These are phyloP conservation scores for Mungos mungo DNA, from an alignment of 2,113 vertebrate species.

Conservation along the genomic window DNA sequence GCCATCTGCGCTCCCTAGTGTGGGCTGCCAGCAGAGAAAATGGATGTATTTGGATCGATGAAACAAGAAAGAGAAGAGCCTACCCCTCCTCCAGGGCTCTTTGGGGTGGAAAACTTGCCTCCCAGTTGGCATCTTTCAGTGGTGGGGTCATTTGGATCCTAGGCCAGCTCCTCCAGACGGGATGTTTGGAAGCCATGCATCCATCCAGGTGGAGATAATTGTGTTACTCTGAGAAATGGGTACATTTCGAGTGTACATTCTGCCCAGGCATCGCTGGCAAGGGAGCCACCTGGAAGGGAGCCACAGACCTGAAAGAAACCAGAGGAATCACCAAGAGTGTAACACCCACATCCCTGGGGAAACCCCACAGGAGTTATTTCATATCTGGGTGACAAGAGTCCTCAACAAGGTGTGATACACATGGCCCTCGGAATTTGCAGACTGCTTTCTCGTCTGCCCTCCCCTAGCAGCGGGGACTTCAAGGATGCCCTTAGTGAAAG, in stretches of 20 bases:
- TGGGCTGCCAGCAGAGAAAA: not conserved
- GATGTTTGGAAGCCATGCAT: not conserved
- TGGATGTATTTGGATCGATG: not conserved
- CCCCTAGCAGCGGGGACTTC: not conserved
- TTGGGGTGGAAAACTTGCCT: not conserved
- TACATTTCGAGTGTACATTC: not conserved
- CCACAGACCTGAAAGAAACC: not conserved
- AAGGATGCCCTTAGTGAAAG: not conserved
- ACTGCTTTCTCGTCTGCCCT: not conserved
- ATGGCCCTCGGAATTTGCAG: not conserved
- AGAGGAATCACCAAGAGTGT: accelerated
- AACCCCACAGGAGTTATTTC: not conserved
- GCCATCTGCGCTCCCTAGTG: accelerated
- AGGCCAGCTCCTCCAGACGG: not conserved
- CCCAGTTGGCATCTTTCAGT: not conserved
- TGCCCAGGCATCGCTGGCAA: not conserved
- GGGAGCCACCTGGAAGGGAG: not conserved
- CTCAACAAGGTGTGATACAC: not conserved
- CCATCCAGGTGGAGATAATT: not conserved
- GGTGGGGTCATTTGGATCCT: not conserved
- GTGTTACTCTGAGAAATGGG: not conserved
- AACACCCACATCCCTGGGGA: not conserved
- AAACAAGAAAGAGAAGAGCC: not conserved
- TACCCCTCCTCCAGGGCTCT: not conserved
- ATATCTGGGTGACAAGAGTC: not conserved